Evolutionary conservation across 1,140 invertebrate genomes (phyloP).

Genomic region (Ridgeia piscesae): DNA sequence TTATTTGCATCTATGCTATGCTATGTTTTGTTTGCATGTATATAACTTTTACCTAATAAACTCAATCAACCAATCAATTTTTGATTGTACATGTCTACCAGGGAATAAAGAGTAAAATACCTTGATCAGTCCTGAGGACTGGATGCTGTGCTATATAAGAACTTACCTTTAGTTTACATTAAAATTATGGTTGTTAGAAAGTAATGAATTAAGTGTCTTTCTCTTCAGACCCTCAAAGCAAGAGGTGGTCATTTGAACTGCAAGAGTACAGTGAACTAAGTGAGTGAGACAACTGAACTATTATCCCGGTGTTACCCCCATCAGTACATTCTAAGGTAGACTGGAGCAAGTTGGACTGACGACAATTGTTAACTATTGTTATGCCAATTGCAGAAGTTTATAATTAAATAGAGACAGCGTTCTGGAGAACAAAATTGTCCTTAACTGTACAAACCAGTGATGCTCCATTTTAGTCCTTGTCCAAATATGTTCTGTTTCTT

Average conservation of each 20-base stretch:
- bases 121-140: too few relatives aligned
- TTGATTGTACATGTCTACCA: too few relatives aligned
- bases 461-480: background rate
- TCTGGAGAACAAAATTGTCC: background rate
- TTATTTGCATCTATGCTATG: too few relatives aligned
- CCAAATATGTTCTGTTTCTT: background rate
- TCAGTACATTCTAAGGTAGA: background rate
- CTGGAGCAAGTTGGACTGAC: background rate
- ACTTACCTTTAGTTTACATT: too few relatives aligned
- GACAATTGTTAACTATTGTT: background rate
- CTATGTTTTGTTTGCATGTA: too few relatives aligned
- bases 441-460: background rate
- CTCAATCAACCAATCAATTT: too few relatives aligned
- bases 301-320: background rate
- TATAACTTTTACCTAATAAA: too few relatives aligned
- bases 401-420: background rate
- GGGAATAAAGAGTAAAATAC: too few relatives aligned
- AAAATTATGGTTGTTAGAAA: background rate
- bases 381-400: background rate
- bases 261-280: slow-evolving; percentile 20
- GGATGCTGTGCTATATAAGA: too few relatives aligned
- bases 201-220: background rate
- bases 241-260: slow-evolving; percentile 28
- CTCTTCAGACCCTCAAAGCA: slow-evolving; percentile 23
- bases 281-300: background rate